Evolutionary conservation across 2,888 invertebrate genomes (phyloP), one percentile per base, ranked within the genome.

Genomic region (Spodoptera exigua): DNA sequence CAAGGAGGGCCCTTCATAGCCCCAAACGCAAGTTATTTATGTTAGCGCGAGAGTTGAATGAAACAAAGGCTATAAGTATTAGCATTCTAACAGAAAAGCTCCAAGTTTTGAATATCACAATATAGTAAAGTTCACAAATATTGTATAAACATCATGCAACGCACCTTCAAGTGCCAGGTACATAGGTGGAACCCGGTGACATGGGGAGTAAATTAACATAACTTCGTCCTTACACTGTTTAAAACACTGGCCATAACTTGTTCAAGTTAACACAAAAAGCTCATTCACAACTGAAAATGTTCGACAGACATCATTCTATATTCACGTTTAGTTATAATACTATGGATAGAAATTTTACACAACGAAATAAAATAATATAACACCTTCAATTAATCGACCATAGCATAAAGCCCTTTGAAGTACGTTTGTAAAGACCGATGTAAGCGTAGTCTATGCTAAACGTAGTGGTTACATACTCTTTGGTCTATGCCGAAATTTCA

Each of bases 171-270:
- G 86, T 83, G 80, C 85, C 92, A 91, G 93, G 91, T 89, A 91
- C 84, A 87, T 88, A 91, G 91, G 90, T 91, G 85, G 84, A 90
- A 86, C 90, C 89, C 91, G 91, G 92, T 92, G 90, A 88, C 89
- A 89, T 89, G 84, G 84, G 86, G 81, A 85, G 85, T 83, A 84
- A 86, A 91, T 91, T 91, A 93, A 84, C 93, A 92, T 92, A 91
- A 89, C 90, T 90, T 89, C 87, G 91, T 91, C 89, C 90, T 88
- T 81, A 80, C 85, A 88, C 89, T 81, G 82, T 81, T 74, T 78
- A 81, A 66, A 84, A 85, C 88, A 90, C 89, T 81, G 69, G 85
- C 86, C 91, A 92, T 93, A 86, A 82, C 85, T 86, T 65, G 68
- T 69, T 71, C 76, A 74, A 74, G 72, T 61, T 70, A 74, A 76